Percentiles rank a stretch among this genome's conserved stretches.
phyloP scores from a whole-genome alignment of 2,888 invertebrate species.

The Noctua comes region DNA sequence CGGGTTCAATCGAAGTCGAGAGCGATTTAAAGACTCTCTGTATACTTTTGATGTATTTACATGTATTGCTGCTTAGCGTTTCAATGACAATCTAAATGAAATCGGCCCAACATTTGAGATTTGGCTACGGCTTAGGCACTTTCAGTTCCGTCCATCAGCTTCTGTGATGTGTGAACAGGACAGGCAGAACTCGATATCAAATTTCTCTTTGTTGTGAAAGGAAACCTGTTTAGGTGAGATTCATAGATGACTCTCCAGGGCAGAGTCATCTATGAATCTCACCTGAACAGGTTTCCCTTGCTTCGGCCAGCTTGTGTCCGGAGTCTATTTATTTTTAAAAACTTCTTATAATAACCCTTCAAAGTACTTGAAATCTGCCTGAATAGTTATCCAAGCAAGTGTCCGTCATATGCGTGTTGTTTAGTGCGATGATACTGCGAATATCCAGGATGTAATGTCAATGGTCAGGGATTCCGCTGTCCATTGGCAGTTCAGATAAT shows the following conservation, averaged over 20 bases:
- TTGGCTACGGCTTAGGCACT: too few species aligned
- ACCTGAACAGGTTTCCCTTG: background rate
- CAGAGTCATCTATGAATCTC: background rate
- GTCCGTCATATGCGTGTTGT: background rate
- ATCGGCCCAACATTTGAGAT: too few species aligned
- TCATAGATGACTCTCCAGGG: too few species aligned
- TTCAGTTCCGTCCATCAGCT: background rate
- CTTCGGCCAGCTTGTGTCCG: background rate
- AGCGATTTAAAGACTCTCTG: background rate
- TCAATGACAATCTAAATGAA: too few species aligned
- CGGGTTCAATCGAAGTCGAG: background rate
- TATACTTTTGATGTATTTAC: too few species aligned
- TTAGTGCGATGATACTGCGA: background rate
- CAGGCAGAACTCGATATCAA: background rate
- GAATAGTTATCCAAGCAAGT: background rate
- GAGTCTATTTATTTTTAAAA: background rate
- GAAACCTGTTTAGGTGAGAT: too few species aligned
- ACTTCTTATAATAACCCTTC: background rate
- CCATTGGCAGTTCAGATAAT: conserved; percentile 46
- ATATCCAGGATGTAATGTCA: conserved; percentile 17
- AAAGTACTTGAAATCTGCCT: background rate
- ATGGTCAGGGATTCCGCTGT: conserved; percentile 18
- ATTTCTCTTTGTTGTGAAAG: background rate
- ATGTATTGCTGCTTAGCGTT: too few species aligned
- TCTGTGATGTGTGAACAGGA: background rate